Base-by-base conservation (phyloP, 2,888 invertebrate genomes). In the Melanostoma mellinum region DNA sequence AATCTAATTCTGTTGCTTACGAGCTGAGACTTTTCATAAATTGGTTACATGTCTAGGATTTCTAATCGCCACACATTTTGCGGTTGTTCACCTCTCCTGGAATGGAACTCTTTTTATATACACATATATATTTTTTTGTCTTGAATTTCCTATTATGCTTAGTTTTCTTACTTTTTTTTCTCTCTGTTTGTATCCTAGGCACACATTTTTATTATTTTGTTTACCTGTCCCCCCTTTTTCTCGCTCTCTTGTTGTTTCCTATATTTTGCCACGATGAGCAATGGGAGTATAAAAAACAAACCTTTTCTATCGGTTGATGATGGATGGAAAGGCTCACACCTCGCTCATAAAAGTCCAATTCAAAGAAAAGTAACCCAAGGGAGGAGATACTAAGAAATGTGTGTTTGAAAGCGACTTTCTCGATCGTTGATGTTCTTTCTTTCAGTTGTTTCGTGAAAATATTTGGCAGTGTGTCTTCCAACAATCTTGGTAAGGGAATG, bases 21-120 rank as follows among this genome's bases (percentile, higher is more conserved):
- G 20, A 20, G 9, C 0, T 55, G 61, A 65, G 72, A 65, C 72
- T 68, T 82, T 78, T 68, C 82, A 78, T 78, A 78, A 78, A 73
- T 78, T 78, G 69, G 78, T 55, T 78, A 78, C 82, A 78, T 58
- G 82, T 78, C 82, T 82, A 82, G 82, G 82, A 82, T 82, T 82
- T 82, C 73, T 78, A 82, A 82, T 78, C 82, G 73, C 69, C 61
- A 55, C 61, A 78, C 52, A 73, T 56, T 30, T 68, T 8, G 56
- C 40, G 82, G 73, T 82, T 78, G 63, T 82, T 82, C 68, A 82
- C 82, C 81, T 73, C 42, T 55, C 20, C 42, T 58, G 71, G 53
- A 20, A 20, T 20, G 20, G 20, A 20, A 20, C 55, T 69, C 56
- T 71, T 75, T 68, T 76, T 69, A 40, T 56, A 38, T 33, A 10